Evolutionary conservation across 1,140 invertebrate genomes (phyloP).

Genomic region (Drosophila repleta): DNA sequence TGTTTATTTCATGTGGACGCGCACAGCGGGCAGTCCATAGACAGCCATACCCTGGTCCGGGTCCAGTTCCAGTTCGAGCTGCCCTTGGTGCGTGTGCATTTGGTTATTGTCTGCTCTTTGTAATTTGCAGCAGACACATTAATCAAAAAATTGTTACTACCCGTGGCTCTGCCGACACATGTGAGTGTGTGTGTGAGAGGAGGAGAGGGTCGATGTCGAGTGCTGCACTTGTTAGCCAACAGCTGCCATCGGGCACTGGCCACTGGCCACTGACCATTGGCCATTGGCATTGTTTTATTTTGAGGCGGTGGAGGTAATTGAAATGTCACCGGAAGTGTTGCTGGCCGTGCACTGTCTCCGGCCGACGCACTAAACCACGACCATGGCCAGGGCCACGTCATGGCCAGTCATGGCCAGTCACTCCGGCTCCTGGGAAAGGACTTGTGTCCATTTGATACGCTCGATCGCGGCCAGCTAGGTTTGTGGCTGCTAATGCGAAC

Average conservation of each 20-base stretch:
- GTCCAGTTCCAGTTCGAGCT: background rate
- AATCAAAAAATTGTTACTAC: slow-evolving; percentile 82
- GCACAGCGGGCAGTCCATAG: slow-evolving; percentile 40
- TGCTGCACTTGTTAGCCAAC: slow-evolving; percentile 47
- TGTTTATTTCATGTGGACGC: slow-evolving; percentile 74
- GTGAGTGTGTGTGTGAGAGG: too few species aligned
- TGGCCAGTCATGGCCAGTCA: background rate
- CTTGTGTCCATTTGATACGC: slow-evolving; percentile 40
- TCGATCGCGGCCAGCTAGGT: slow-evolving; percentile 52
- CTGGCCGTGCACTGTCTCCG: slow-evolving; percentile 76
- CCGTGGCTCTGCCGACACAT: slow-evolving; percentile 47
- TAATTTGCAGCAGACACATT: slow-evolving; percentile 83
- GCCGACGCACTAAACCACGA: slow-evolving; percentile 37
- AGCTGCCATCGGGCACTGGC: slow-evolving; percentile 16
- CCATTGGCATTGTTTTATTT: slow-evolving; percentile 40
- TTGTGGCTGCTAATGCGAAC: slow-evolving; percentile 52
- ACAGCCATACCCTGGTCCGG: slow-evolving; percentile 18
- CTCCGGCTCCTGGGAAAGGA: background rate
- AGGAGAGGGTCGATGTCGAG: background rate
- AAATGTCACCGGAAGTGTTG: slow-evolving; percentile 84
- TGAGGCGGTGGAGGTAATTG: slow-evolving; percentile 81
- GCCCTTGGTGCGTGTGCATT: slow-evolving; percentile 40
- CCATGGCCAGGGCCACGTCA: slow-evolving; percentile 19
- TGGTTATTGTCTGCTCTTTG: slow-evolving; percentile 74
- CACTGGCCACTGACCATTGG: background rate